Base-by-base conservation (phyloP, 2,113 vertebrate genomes). In the Dendropsophus ebraccatus region DNA sequence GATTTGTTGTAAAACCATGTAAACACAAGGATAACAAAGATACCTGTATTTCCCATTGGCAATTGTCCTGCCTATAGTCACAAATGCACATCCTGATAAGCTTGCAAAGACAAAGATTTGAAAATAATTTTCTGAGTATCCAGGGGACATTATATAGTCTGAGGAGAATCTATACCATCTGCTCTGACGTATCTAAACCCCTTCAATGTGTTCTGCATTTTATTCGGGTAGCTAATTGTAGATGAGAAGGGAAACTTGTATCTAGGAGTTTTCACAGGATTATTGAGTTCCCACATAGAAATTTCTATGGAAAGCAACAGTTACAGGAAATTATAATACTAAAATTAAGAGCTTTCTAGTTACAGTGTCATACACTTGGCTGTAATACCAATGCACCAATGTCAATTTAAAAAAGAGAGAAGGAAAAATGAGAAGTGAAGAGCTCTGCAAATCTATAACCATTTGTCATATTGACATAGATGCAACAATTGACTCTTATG, bases 151-250 rank as follows among this genome's bases (percentile, higher is more conserved):
- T 83, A 79, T 70, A 85, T 86, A 62, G 65, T 83, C 70, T 10
- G 73, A 78, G 11, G 87, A 87, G 88, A 90, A 87, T 74, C 88
- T 76, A 3, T 69, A 60, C 79, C 91, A 89, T 92, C 92, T 94
- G 93, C 87, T 93, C 90, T 87, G 85, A 81, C 86, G 92, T 92
- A 89, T 65, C 58, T 45, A 2, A 50, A 12, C 84, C 69, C 83
- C 87, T 56, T 14, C 67, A 84, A 47, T 85, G 85, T 69, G 67
- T 89, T 54, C 69, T 35, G 84, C 87, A 85, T 87, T 78, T 83
- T 87, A n/a, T n/a, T 88, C 89, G 58, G 87, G 89, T 60, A 89
- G 81, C 82, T 87, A 81, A 75, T 70, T 87, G 90, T 88, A 83
- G 28, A 70, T 65, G 80, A 21, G 60, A 45, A 45, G 35, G 28